phyloP scores from a whole-genome alignment of 2,888 invertebrate genomes.

The Mamestra brassicae region DNA sequence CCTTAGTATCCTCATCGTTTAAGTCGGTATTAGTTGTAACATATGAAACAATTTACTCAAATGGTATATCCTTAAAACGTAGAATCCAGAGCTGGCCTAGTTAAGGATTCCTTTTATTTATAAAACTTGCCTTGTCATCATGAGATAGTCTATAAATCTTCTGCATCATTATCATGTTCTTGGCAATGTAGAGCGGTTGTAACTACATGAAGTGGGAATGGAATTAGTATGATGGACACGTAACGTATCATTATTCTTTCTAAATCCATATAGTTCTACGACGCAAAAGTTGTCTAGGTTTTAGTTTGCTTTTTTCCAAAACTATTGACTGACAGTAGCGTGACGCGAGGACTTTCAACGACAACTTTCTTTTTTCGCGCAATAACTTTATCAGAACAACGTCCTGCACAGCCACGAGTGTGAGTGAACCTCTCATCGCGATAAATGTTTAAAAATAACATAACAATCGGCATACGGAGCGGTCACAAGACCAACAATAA shows the following conservation, averaged over 20 bases:
- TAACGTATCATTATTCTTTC: slow-evolving; percentile 28
- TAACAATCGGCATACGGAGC: slow-evolving; percentile 75
- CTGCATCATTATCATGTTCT: slow-evolving; percentile 46
- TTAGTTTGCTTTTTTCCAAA: not conserved
- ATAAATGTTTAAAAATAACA: slow-evolving; percentile 82
- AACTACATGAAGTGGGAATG: slow-evolving; percentile 25
- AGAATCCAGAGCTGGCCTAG: slow-evolving; percentile 17
- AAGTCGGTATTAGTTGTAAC: slow-evolving; percentile 21
- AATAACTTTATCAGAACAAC: slow-evolving; percentile 28
- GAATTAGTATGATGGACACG: slow-evolving; percentile 40
- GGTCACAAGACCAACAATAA: slow-evolving; percentile 82
- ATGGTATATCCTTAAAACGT: slow-evolving; percentile 52
- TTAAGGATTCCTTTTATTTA: slow-evolving; percentile 49
- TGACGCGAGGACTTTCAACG: not conserved
- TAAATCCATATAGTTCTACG: slow-evolving; percentile 25
- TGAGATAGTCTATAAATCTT: slow-evolving; percentile 45
- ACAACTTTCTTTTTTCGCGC: slow-evolving; percentile 55
- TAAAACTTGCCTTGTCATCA: slow-evolving; percentile 38
- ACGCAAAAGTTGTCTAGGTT: slow-evolving; percentile 5
- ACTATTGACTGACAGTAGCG: not conserved
- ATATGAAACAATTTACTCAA: slow-evolving; percentile 55
- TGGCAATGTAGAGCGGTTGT: slow-evolving; percentile 45
- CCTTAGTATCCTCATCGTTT: not conserved
- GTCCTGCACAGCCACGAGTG: slow-evolving; percentile 20
- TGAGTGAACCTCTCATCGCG: slow-evolving; percentile 57